phyloP scores from a whole-genome alignment of 2,113 vertebrate species.

The Chascanopsetta lugubris region DNA sequence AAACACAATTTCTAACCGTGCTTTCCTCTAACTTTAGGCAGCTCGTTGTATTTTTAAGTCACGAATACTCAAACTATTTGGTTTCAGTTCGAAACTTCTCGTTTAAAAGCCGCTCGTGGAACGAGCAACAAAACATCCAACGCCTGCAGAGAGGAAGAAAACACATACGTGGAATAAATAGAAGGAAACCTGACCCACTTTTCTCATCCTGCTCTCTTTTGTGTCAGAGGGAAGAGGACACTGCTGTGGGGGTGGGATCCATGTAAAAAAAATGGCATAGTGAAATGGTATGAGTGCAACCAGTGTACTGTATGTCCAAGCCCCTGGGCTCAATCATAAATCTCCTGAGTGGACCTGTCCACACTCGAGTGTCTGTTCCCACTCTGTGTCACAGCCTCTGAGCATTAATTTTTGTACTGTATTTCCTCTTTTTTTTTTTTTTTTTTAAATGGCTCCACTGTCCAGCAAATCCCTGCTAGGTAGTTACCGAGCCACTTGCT shows the following conservation, averaged over 20 bases:
- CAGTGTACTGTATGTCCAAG: conserved; percentile 41
- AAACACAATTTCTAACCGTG: background rate
- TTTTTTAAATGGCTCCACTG: conserved; percentile 50
- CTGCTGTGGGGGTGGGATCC: conserved; percentile 36
- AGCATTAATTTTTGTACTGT: conserved; percentile 58
- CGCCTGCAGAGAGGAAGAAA: conserved; percentile 1
- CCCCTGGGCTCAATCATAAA: conserved; percentile 54
- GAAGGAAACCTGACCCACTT: conserved; percentile 50
- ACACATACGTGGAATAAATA: conserved; percentile 15
- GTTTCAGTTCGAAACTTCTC: background rate
- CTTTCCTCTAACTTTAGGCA: background rate
- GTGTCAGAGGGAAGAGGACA: conserved; percentile 39
- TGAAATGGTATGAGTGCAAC: conserved; percentile 27
- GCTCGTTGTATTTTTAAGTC: background rate
- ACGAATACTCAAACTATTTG: background rate
- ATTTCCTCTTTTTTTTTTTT: too few species aligned
- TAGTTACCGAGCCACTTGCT: conserved; percentile 7
- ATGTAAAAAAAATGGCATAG: conserved; percentile 15
- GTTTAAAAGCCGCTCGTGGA: conserved; percentile 8
- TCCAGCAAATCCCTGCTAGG: conserved; percentile 8
- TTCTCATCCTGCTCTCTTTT: conserved; percentile 45
- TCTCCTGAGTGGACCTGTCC: conserved; percentile 46
- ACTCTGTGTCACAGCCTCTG: conserved; percentile 27
- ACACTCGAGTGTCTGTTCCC: conserved; percentile 53
- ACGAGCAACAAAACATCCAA: conserved; percentile 4